phyloP scores from a whole-genome alignment of 2,797 vertebrate species.

The Rhynchonycteris naso region DNA sequence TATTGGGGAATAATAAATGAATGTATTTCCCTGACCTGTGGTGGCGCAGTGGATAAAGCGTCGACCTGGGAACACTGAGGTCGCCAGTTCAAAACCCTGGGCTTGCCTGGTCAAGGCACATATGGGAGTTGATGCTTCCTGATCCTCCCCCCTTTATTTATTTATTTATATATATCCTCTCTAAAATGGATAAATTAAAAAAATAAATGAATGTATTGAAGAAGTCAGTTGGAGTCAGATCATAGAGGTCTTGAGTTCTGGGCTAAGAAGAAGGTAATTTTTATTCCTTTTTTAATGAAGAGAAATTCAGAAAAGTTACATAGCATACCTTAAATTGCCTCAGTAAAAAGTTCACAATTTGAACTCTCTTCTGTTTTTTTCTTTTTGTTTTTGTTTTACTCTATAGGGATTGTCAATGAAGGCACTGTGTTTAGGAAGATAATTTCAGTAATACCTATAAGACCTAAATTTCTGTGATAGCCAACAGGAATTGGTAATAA shows the following conservation, averaged over 20 bases:
- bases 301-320: slow-evolving; percentile 3
- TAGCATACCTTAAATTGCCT: neutral
- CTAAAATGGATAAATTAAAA: too few species aligned
- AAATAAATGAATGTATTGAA: neutral
- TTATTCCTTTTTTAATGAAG: neutral
- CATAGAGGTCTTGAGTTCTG: neutral
- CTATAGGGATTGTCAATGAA: neutral
- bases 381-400: neutral
- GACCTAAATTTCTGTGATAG: slow-evolving; percentile 29
- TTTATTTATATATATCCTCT: too few species aligned
- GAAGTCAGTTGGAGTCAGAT: slow-evolving; percentile 1
- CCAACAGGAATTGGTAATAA: slow-evolving; percentile 13
- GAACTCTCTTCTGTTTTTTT: slow-evolving; percentile 21
- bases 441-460: slow-evolving; percentile 36
- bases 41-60: too few species aligned
- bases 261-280: neutral
- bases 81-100: too few species aligned
- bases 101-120: too few species aligned
- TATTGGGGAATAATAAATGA: neutral
- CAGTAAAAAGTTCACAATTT: neutral
- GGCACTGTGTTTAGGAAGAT: slow-evolving; percentile 14
- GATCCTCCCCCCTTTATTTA: too few species aligned
- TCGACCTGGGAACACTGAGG: too few species aligned
- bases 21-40: neutral
- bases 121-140: too few species aligned